Percentiles rank a stretch among this genome's conserved stretches.
These are phyloP conservation scores for Saimiri boliviensis DNA, from an alignment of 2,113 vertebrate genomes.

Conservation along the genomic window DNA sequence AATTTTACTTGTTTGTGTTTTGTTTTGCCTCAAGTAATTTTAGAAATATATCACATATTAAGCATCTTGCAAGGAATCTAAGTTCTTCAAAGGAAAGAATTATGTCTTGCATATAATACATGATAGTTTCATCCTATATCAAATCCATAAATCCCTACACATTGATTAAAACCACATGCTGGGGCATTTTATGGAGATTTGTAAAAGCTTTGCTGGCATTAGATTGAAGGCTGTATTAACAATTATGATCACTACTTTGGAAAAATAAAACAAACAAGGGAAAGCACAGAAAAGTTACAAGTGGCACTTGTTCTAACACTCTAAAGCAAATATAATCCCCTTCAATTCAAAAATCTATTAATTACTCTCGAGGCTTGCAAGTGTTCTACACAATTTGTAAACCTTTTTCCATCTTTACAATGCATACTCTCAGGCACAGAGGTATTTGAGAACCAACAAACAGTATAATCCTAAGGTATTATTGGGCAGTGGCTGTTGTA, in stretches of 20 bases:
- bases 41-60: background rate
- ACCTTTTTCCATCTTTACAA: background rate
- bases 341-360: conserved; percentile 18
- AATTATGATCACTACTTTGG: conserved; percentile 14
- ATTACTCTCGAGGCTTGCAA: background rate
- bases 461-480: background rate
- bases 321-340: background rate
- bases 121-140: background rate
- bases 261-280: conserved; percentile 44
- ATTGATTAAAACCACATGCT: background rate
- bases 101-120: background rate
- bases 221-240: conserved; percentile 20
- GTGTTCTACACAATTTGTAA: background rate
- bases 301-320: background rate
- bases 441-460: background rate
- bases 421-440: background rate
- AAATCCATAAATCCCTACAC: conserved; percentile 35
- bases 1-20: background rate
- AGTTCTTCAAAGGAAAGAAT: background rate
- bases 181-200: conserved; percentile 33
- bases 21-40: conserved; percentile 10
- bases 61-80: background rate
- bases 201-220: conserved; percentile 5
- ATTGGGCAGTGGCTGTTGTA: background rate
- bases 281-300: conserved; percentile 31